A percentile compares a stretch with the other conserved stretches of the same genome.
phyloP scores from a whole-genome alignment of 2,113 vertebrate genomes.

The Peucedramus taeniatus region DNA sequence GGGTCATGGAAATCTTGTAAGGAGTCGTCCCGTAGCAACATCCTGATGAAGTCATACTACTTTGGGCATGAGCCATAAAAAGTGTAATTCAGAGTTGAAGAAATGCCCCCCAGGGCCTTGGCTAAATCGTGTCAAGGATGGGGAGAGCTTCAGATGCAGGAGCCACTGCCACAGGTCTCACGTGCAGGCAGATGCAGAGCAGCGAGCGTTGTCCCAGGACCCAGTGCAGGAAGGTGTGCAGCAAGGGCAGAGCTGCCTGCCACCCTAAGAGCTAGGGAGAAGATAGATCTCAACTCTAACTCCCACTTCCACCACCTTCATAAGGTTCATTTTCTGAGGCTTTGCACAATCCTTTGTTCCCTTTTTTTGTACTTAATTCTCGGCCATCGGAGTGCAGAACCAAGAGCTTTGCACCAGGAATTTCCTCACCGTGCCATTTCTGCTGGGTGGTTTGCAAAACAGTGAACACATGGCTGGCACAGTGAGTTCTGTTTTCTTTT shows the following conservation, averaged over 20 bases:
- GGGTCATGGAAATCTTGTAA: not conserved
- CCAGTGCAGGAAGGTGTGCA: too few relatives aligned
- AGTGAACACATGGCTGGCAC: not conserved
- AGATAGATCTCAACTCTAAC: fast-evolving
- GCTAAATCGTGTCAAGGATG: not conserved
- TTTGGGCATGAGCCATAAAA: not conserved
- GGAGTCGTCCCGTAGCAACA: not conserved
- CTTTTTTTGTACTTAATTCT: not conserved
- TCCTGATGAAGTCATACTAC: not conserved
- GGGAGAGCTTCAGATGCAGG: not conserved
- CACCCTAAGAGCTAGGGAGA: not conserved
- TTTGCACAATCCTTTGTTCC: not conserved
- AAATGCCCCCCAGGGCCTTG: not conserved
- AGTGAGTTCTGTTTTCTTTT: not conserved
- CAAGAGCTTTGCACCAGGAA: not conserved
- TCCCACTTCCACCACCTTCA: not conserved
- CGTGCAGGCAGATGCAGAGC: not conserved
- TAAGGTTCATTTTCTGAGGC: not conserved
- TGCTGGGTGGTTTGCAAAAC: not conserved
- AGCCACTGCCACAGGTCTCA: not conserved
- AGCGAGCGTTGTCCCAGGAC: fast-evolving
- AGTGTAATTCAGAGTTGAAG: not conserved
- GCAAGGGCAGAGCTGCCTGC: not conserved
- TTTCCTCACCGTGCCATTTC: not conserved
- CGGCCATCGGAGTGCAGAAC: not conserved